These are phyloP conservation scores for Horisme vitalbata DNA, from an alignment of 2,888 invertebrate genomes.

Conservation along the genomic window DNA sequence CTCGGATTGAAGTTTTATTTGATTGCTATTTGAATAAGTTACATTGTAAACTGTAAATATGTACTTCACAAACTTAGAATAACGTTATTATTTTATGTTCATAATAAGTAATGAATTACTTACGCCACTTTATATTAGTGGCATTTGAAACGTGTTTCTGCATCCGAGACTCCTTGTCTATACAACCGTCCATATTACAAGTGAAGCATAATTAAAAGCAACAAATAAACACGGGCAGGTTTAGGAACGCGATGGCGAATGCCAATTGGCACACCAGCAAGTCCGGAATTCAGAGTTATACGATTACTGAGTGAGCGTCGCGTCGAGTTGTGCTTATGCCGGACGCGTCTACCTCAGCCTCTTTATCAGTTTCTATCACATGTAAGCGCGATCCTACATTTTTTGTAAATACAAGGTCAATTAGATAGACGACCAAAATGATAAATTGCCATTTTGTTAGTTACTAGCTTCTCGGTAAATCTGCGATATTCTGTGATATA, in stretches of 20 bases:
- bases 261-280: slow-evolving; percentile 61
- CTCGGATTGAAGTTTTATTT: neutral
- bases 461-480: neutral
- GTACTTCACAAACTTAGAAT: too few relatives aligned
- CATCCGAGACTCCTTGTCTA: slow-evolving; percentile 6
- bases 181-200: slow-evolving; percentile 27
- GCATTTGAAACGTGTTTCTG: neutral
- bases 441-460: slow-evolving; percentile 3
- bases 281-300: slow-evolving; percentile 42
- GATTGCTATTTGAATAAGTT: too few relatives aligned
- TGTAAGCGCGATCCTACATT: slow-evolving; percentile 22
- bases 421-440: too few relatives aligned
- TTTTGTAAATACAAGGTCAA: slow-evolving; percentile 17
- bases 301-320: slow-evolving; percentile 1
- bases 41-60: neutral
- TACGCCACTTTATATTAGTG: too few relatives aligned
- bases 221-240: slow-evolving; percentile 30
- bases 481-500: neutral
- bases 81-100: too few relatives aligned
- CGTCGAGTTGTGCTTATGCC: slow-evolving; percentile 16
- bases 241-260: slow-evolving; percentile 44
- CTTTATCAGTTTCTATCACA: slow-evolving; percentile 32
- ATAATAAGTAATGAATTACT: too few relatives aligned
- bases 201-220: slow-evolving; percentile 34
- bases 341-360: slow-evolving; percentile 24